These are phyloP conservation scores for Heliothis peltigera DNA, from an alignment of 2,888 invertebrate genomes.

Conservation along the genomic window DNA sequence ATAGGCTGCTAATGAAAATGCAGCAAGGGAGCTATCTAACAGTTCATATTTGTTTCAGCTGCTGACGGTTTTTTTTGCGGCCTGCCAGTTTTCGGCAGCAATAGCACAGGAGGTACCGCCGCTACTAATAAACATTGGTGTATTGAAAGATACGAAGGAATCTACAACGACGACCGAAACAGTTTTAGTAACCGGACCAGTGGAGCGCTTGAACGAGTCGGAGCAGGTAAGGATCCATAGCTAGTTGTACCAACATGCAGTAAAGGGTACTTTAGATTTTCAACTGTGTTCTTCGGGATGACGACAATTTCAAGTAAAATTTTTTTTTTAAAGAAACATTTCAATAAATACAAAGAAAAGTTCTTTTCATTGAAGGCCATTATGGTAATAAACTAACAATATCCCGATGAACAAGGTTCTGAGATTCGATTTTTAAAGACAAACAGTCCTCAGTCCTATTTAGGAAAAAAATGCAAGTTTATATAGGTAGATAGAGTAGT, in stretches of 20 bases:
- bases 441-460: too few species aligned
- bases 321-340: too few species aligned
- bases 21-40: neutral
- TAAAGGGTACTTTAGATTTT: neutral
- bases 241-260: neutral
- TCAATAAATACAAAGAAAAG: too few species aligned
- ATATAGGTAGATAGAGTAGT: too few species aligned
- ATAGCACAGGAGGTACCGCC: neutral
- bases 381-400: too few species aligned
- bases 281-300: neutral
- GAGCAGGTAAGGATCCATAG: neutral
- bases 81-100: neutral
- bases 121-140: neutral
- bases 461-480: too few species aligned
- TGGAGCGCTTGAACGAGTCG: neutral
- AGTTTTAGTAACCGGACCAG: neutral
- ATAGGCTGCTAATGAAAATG: neutral
- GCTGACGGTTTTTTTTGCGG: slow-evolving; percentile 1
- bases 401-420: too few species aligned
- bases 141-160: neutral
- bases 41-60: neutral
- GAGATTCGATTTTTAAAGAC: too few species aligned
- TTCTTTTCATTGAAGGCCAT: too few species aligned
- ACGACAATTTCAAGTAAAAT: too few species aligned
- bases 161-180: neutral